Conservation (phyloP, 2,888 invertebrate genomes). For the Agrotis exclamationis region DNA sequence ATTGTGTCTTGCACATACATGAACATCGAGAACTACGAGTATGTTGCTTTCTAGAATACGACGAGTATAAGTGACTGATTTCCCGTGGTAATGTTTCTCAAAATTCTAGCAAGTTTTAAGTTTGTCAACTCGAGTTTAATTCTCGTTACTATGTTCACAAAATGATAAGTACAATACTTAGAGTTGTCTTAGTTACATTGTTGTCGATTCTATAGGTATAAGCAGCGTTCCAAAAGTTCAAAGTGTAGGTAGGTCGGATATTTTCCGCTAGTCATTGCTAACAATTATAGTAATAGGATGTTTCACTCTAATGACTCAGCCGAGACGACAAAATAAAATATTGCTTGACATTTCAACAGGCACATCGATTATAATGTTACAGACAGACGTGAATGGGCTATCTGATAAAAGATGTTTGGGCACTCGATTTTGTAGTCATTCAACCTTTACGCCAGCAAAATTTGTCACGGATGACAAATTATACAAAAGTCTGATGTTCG, state of each 20-base stretch:
- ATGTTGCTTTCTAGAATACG: neutral
- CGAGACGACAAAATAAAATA: constrained; percentile 17
- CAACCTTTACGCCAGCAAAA: constrained; percentile 4
- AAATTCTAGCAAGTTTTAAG: neutral
- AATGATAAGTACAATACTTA: neutral
- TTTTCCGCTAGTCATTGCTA: constrained; percentile 30
- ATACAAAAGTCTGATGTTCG: neutral
- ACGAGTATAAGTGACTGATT: neutral
- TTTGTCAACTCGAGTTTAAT: neutral
- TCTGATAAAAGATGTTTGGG: constrained; percentile 11
- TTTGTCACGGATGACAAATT: neutral
- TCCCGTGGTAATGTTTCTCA: neutral
- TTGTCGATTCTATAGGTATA: constrained; percentile 8
- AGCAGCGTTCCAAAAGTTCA: constrained; percentile 6
- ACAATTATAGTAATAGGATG: constrained; percentile 22
- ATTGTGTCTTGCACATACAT: too few relatives aligned
- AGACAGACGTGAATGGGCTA: constrained; percentile 18
- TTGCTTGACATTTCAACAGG: constrained; percentile 16
- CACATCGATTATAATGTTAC: constrained; percentile 11
- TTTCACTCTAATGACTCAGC: constrained; percentile 26
- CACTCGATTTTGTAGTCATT: constrained; percentile 4
- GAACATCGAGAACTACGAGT: too few relatives aligned
- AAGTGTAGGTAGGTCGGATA: constrained; percentile 1
- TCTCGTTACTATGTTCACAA: constrained; percentile 1
- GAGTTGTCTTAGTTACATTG: too few relatives aligned